phyloP scores from a whole-genome alignment of 2,113 vertebrate genomes.

The Connochaetes taurinus region DNA sequence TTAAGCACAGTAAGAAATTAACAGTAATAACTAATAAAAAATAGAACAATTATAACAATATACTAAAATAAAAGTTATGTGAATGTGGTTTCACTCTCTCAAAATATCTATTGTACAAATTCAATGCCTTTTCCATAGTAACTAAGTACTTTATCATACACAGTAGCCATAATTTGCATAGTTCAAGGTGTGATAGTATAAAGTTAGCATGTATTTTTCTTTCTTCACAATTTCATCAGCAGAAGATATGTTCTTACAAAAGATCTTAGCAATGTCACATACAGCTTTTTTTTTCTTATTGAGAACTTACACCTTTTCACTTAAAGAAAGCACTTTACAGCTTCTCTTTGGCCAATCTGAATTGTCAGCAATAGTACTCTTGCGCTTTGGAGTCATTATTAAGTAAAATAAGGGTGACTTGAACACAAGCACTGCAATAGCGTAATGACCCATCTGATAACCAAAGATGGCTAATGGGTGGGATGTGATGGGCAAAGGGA shows the following conservation, averaged over 20 bases:
- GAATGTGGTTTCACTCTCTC: background rate
- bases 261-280: background rate
- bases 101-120: background rate
- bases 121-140: background rate
- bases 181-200: background rate
- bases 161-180: background rate
- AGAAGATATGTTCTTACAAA: background rate
- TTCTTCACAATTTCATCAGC: background rate
- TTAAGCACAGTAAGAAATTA: background rate
- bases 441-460: background rate
- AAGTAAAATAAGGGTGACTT: background rate
- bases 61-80: background rate
- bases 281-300: background rate
- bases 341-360: background rate
- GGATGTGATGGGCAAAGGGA: background rate
- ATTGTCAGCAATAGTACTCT: background rate
- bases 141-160: background rate
- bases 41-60: background rate
- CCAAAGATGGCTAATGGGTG: background rate
- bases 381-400: background rate
- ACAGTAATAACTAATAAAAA: background rate
- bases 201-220: background rate
- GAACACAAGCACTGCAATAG: background rate
- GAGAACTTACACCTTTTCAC: background rate
- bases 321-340: background rate